Base-by-base conservation (phyloP, 2,888 invertebrate species). In the Osmoderma eremita region DNA sequence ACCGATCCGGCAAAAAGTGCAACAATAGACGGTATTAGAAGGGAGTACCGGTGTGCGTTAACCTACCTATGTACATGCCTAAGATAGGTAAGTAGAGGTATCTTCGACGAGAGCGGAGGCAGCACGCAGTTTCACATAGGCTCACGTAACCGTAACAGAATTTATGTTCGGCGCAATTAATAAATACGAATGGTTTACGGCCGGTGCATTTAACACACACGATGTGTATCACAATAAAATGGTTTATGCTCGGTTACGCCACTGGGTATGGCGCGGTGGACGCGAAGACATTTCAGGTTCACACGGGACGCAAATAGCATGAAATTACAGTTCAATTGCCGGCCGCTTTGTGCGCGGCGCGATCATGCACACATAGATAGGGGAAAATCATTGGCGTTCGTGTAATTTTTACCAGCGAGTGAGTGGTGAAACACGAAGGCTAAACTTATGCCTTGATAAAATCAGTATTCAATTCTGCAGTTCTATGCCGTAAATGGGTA, bases 281-380 rank as follows among this genome's bases (percentile, higher is more conserved):
- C 63, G 54, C 64, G 66, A 64, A 69, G 69, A 69, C 69, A 65
- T 68, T 67, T 68, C 71, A 67, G 69, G 74, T 76, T 76, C 75
- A 75, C 76, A 76, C 76, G 76, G 72, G 71, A 71, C 66, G 73
- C 75, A 76, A 73, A 72, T 70, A 75, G 73, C 76, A 75, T 76
- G 75, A 76, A 76, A 76, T 76, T 76, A 74, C 71, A 73, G 74
- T 75, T 75, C 74, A 72, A 74, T 75, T 69, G 69, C 68, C 67
- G 67, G 65, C 67, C 41, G 63, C 66, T 70, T 65, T 65, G 68
- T 68, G 67, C 69, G 66, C 61, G 17, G 45, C 41, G 51, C 45
- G 42, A 13, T 24, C 58, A 45, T 42, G 30, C 45, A 45, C 45
- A 61, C 18, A 38, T 17, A 53, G 38, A 53, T 8, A 12, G 17